A percentile compares a stretch with the other conserved stretches of the same genome.
These are phyloP conservation scores for Lepus europaeus DNA, from an alignment of 2,113 vertebrate species.

Conservation along the genomic window DNA sequence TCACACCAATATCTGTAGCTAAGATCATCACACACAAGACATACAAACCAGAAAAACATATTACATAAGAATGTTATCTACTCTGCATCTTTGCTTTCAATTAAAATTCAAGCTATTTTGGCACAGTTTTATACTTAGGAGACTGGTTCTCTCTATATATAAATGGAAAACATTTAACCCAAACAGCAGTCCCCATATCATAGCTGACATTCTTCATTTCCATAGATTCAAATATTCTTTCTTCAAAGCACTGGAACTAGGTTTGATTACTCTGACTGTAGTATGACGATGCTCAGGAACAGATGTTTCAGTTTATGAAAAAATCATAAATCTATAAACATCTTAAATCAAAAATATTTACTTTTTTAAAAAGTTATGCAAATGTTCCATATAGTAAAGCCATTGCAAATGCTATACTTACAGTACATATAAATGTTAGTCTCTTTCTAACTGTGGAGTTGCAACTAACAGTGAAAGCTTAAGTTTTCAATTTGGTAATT, in stretches of 20 bases:
- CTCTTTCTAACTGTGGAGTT: neutral
- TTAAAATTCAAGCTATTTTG: conserved; percentile 36
- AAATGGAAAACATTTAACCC: conserved; percentile 60
- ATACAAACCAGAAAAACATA: neutral
- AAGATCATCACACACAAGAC: neutral
- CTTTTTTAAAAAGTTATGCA: conserved; percentile 24
- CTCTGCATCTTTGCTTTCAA: neutral
- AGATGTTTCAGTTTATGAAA: conserved; percentile 57
- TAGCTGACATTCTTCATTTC: conserved; percentile 39
- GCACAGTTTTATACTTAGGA: conserved; percentile 24
- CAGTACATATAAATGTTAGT: neutral
- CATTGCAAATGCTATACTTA: neutral
- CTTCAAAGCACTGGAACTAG: conserved; percentile 39
- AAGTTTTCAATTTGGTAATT: neutral
- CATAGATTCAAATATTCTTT: conserved; percentile 50
- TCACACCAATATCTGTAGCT: neutral
- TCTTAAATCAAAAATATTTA: conserved; percentile 70
- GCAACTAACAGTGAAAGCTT: neutral
- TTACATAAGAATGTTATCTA: neutral
- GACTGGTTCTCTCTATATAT: neutral
- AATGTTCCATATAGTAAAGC: conserved; percentile 21
- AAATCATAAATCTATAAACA: conserved; percentile 53
- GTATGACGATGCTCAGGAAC: neutral
- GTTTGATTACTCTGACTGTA: conserved; percentile 66
- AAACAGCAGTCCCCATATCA: conserved; percentile 36